Evolutionary conservation across 1,140 invertebrate genomes (phyloP).

Genomic region (Caenorhabditis briggsae): DNA sequence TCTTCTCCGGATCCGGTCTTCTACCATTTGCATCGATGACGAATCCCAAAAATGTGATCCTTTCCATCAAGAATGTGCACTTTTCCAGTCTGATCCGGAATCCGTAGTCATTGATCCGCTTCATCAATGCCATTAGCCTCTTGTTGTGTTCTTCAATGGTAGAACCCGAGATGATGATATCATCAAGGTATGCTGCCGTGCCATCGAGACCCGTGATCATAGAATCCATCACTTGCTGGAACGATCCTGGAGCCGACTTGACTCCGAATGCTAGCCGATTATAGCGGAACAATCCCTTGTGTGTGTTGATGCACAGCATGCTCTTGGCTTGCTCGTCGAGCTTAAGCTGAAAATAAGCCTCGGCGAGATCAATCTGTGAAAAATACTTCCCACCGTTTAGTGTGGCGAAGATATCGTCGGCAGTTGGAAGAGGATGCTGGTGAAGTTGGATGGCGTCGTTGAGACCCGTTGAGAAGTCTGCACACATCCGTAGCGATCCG

Average conservation of each 20-base stretch:
- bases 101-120: too few relatives aligned
- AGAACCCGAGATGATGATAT: too few relatives aligned
- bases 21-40: too few relatives aligned
- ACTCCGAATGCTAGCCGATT: constrained; percentile 57
- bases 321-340: constrained; percentile 65
- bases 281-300: constrained; percentile 40
- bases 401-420: constrained; percentile 66
- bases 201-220: constrained; percentile 37
- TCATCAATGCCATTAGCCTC: too few relatives aligned
- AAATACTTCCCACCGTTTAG: constrained; percentile 66
- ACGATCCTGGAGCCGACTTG: constrained; percentile 63
- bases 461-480: constrained; percentile 72
- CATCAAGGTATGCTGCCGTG: constrained; percentile 62
- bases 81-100: too few relatives aligned
- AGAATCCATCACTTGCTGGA: constrained; percentile 67
- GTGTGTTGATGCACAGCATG: constrained; percentile 62
- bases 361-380: constrained; percentile 67
- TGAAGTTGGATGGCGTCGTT: constrained; percentile 65
- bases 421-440: constrained; percentile 67
- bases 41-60: too few relatives aligned
- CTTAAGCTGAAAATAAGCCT: constrained; percentile 69
- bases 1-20: too few relatives aligned
- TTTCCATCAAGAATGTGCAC: too few relatives aligned
- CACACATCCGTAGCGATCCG: constrained; percentile 77
- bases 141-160: too few relatives aligned